Evolutionary conservation across 2,888 invertebrate species (phyloP), one percentile per base, ranked within the genome.

Genomic region (Nemapogon koenigi): DNA sequence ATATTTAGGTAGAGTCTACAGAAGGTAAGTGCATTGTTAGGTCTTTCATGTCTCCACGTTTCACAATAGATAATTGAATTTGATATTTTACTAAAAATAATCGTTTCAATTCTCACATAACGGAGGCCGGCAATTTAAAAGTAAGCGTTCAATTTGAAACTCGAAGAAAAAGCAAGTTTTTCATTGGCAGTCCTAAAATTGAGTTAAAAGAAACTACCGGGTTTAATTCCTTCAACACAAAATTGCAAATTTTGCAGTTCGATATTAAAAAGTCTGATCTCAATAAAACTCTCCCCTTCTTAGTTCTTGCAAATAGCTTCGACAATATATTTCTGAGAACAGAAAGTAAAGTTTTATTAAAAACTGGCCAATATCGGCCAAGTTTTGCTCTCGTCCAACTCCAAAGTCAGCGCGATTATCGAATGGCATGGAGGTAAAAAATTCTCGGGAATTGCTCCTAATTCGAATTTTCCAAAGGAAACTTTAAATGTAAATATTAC

Each of bases 401-500:
- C 31, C n/a, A 31, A 33, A 19, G 19, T 33, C 33, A 18, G n/a
- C 18, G 19, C 19, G 33, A 33, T 33, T 33, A 33, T 33, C 33
- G 33, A 33, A 31, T 31, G 16, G 31, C 31, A 31, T 16, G 8
- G 19, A 33, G 33, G 33, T 33, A n/a, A n/a, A n/a, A n/a, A n/a
- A n/a, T n/a, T n/a, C n/a, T n/a, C n/a, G n/a, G n/a, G n/a, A n/a
- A n/a, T n/a, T n/a, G n/a, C n/a, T n/a, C 17, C n/a, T 6, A 33
- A 16, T 33, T 11, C 16, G 19, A 33, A 33, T 11, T 11, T 33
- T 33, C 33, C 6, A 18, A 2, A 19, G 10, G 19, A 33, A 33
- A 33, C 19, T 33, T 33, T 33, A 19, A 33, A 33, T 33, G 33
- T 33, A 33, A 33, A 33, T 33, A 33, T 33, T 19, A 33, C 33